Evolutionary conservation across 2,113 vertebrate species (phyloP), one percentile per base, ranked within the genome.

Genomic region (Raja brachyura): DNA sequence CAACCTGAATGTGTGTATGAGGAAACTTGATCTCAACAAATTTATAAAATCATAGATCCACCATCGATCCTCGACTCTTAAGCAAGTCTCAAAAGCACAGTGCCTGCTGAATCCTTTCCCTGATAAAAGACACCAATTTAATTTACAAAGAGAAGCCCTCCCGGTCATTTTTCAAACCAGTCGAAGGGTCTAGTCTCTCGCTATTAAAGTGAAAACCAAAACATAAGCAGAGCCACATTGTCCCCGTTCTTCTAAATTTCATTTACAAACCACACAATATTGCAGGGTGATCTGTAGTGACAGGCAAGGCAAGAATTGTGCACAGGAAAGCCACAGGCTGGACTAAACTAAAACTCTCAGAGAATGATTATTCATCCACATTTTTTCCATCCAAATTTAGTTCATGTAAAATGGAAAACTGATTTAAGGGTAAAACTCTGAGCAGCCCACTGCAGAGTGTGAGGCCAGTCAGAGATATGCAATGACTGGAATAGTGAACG

Each of bases 341-440:
- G 39, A 22, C 11, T 73, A 48, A 22, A 74, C 22, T 4, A 54
- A 10, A 92, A 54, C 33, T 63, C n/a, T 5, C 59, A 33, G 59
- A 33, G 16, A 63, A 31, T 63, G 59, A 61, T 63, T 88, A 63
- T 66, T 88, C 83, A 63, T 61, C 28, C 0, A 66, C n/a, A 86
- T 31, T 33, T 61, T 33, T 33, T 14, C 97, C 97, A 93, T 94
- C 95, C 74, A 93, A 95, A 94, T 95, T 94, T 95, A 95, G 94
- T 95, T 95, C 94, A 94, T 93, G 81, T 20, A 93, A 95, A 95
- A 94, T 14, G 66, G 18, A 73, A 95, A 93, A 92, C 93, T 94
- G 93, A 95, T 95, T 95, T 94, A 94, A 96, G 96, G 96, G 96
- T 96, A 97, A 96, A 94, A 97, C 97, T 96, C 95, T 97, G 96